phyloP scores from a whole-genome alignment of 2,888 invertebrate genomes.

The Melangyna quadrimaculata region DNA sequence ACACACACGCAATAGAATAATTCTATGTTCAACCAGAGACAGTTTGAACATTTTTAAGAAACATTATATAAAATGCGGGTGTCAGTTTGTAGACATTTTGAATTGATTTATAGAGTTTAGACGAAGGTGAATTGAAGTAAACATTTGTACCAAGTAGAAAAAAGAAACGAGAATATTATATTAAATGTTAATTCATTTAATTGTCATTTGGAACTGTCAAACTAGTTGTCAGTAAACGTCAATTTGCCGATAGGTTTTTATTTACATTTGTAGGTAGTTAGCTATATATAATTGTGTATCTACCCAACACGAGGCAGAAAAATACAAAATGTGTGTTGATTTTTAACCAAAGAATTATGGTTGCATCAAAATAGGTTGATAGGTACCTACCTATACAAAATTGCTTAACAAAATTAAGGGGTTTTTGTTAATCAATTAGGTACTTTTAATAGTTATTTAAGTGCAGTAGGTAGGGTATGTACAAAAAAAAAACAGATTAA shows the following conservation, averaged over 20 bases:
- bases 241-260: neutral
- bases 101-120: slow-evolving; percentile 22
- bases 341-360: neutral
- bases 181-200: slow-evolving; percentile 20
- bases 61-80: slow-evolving; percentile 9
- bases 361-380: neutral
- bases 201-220: slow-evolving; percentile 14
- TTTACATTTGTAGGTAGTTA: neutral
- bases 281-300: too few species aligned
- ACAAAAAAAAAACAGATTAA: too few species aligned
- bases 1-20: slow-evolving; percentile 16
- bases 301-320: neutral
- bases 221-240: neutral
- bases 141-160: neutral
- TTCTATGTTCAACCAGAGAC: slow-evolving; percentile 18
- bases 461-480: too few species aligned
- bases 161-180: neutral
- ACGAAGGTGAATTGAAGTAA: neutral
- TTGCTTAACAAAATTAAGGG: too few species aligned
- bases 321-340: neutral
- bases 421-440: too few species aligned
- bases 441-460: too few species aligned
- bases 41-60: slow-evolving; percentile 1
- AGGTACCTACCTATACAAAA: too few species aligned
- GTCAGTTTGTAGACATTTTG: slow-evolving; percentile 15